These are phyloP conservation scores for Ernsta delagoae DNA, from an alignment of 2,888 invertebrate genomes.

Conservation along the genomic window DNA sequence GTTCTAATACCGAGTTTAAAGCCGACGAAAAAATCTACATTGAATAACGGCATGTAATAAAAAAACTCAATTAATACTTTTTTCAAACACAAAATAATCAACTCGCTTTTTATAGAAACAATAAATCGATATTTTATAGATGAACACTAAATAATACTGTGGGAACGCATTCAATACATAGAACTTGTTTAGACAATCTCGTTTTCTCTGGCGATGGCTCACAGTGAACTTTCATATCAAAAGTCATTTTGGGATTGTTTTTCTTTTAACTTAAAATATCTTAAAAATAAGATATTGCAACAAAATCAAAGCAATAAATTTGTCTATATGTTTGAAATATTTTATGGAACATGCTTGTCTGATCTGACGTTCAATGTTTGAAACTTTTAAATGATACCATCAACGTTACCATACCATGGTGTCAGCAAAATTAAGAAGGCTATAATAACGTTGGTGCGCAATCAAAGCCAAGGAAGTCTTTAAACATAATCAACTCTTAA, in stretches of 20 bases:
- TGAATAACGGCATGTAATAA: constrained; percentile 44
- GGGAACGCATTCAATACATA: constrained; percentile 40
- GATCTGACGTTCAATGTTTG: background rate
- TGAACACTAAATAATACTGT: constrained; percentile 41
- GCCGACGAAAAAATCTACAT: constrained; percentile 19
- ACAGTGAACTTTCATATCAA: constrained; percentile 17
- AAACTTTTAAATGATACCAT: background rate
- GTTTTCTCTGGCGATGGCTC: constrained; percentile 6
- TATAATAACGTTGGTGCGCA: background rate
- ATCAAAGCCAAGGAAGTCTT: background rate
- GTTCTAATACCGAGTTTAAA: constrained; percentile 21
- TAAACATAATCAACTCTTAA: constrained; percentile 3
- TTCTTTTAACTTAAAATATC: background rate
- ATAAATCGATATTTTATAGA: constrained; percentile 49
- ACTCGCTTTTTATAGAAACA: constrained; percentile 46
- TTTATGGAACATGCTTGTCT: no score
- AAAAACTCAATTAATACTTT: constrained; percentile 46
- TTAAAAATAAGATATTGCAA: background rate
- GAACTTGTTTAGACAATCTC: constrained; percentile 31
- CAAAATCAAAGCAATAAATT: background rate
- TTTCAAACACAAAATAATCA: constrained; percentile 43
- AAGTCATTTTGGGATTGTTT: background rate
- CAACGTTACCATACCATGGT: background rate
- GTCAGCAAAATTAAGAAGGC: background rate
- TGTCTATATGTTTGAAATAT: no score